Evolutionary conservation across 2,888 invertebrate species (phyloP).

Genomic region (Heliconius aoede): DNA sequence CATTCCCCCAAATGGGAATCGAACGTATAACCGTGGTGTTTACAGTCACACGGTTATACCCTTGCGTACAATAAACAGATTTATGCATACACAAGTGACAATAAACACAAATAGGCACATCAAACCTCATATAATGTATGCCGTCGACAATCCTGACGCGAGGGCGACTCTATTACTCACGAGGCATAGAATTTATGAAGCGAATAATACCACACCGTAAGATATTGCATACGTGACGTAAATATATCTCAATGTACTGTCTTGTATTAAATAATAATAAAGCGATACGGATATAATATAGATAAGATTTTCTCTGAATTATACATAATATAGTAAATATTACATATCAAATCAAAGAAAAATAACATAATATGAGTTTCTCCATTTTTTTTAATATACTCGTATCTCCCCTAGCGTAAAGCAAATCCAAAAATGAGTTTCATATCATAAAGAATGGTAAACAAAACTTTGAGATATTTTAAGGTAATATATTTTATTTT

Average conservation of each 20-base stretch:
- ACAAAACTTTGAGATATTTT: too few species aligned
- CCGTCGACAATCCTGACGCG: conserved; percentile 70
- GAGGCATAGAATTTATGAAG: conserved; percentile 74
- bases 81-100: background rate
- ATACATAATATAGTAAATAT: too few species aligned
- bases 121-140: conserved; percentile 67
- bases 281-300: background rate
- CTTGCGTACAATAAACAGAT: background rate
- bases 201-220: conserved; percentile 70
- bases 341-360: too few species aligned
- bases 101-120: conserved; percentile 17
- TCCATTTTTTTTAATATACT: too few species aligned
- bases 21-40: too few species aligned
- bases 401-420: too few species aligned
- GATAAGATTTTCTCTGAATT: background rate
- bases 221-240: conserved; percentile 78
- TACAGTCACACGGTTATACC: too few species aligned
- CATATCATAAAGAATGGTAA: too few species aligned
- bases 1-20: too few species aligned
- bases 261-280: conserved; percentile 17
- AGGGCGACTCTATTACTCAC: conserved; percentile 70
- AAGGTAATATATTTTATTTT: too few species aligned
- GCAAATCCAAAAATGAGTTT: too few species aligned
- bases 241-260: conserved; percentile 50
- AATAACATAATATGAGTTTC: too few species aligned